Conservation (phyloP, 2,113 vertebrate species). For the Beaufortia kweichowensis region DNA sequence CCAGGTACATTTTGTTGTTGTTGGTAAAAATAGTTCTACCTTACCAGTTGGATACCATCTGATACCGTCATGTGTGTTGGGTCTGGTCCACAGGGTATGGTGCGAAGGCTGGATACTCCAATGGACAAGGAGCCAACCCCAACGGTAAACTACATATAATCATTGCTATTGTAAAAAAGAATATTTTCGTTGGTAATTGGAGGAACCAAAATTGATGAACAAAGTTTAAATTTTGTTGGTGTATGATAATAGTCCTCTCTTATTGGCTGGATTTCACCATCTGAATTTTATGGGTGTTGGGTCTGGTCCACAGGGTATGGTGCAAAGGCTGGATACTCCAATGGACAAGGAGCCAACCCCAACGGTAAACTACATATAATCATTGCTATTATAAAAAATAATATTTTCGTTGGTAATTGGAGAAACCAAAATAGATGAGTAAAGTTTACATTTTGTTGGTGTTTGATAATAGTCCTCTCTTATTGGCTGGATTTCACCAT, state of each 20-base stretch:
- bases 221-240: not conserved
- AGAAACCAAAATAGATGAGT: constrained; percentile 33
- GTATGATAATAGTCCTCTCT: not conserved
- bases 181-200: not conserved
- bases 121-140: not conserved
- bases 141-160: constrained; percentile 2
- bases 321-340: not conserved
- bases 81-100: not conserved
- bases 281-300: not conserved
- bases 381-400: not conserved
- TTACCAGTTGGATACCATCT: not conserved
- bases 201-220: constrained; percentile 39
- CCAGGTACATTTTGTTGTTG: too few relatives aligned
- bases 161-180: not conserved
- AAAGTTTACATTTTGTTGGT: not conserved
- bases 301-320: not conserved
- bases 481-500: too few relatives aligned
- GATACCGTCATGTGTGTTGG: not conserved
- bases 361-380: not conserved
- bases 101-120: not conserved
- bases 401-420: not conserved
- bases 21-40: too few relatives aligned
- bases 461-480: too few relatives aligned
- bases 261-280: too few relatives aligned
- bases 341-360: not conserved